Conservation (phyloP, 2,888 invertebrate species). For the Drosophila buzzatii region DNA sequence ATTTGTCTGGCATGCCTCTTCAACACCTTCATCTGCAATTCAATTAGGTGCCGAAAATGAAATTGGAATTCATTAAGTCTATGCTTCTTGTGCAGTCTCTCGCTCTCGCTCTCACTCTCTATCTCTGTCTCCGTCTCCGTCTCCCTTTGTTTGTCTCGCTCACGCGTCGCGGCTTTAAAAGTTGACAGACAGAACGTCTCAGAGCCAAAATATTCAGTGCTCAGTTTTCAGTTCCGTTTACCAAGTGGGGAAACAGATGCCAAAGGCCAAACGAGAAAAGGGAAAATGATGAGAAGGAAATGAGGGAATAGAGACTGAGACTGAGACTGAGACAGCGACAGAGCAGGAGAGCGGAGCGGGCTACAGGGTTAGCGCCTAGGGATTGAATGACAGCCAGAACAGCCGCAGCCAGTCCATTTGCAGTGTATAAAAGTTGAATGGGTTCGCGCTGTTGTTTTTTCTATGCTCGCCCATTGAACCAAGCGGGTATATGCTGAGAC, state of each 20-base stretch:
- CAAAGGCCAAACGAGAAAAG: slow-evolving; percentile 1
- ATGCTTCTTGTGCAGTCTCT: not conserved
- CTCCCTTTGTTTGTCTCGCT: not conserved
- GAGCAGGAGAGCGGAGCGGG: not conserved
- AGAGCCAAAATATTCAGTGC: not conserved
- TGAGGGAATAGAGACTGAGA: not conserved
- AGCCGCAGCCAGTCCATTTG: slow-evolving; percentile 47
- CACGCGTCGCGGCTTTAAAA: not conserved
- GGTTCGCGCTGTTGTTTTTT: slow-evolving; percentile 15
- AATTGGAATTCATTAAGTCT: slow-evolving; percentile 15
- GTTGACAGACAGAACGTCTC: slow-evolving; percentile 16
- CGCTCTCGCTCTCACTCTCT: no score
- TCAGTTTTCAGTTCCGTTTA: slow-evolving; percentile 9
- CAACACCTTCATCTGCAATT: slow-evolving; percentile 12
- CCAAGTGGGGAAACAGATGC: slow-evolving; percentile 1
- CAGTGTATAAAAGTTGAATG: slow-evolving; percentile 51
- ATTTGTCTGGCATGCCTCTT: slow-evolving; percentile 1
- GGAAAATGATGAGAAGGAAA: not conserved
- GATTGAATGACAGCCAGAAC: slow-evolving; percentile 31
- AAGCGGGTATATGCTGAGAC: not conserved
- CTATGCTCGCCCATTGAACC: not conserved
- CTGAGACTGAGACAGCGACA: not conserved
- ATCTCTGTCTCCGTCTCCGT: not conserved
- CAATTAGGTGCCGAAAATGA: slow-evolving; percentile 4
- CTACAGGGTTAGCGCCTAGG: not conserved